Percentiles rank a stretch among this genome's conserved stretches.
phyloP scores from a whole-genome alignment of 2,113 vertebrate species.

The Actinemys pallida region DNA sequence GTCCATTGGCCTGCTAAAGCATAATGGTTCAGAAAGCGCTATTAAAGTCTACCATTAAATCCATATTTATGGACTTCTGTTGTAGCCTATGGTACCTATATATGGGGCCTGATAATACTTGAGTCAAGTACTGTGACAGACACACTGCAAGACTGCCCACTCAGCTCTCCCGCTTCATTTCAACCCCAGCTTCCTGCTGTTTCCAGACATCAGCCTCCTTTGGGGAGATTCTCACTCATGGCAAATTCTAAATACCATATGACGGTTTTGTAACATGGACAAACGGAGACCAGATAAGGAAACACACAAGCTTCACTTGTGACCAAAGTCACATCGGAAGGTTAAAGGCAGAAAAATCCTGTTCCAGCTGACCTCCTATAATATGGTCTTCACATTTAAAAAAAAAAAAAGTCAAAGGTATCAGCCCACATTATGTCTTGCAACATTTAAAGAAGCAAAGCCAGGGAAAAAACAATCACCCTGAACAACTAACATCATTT shows the following conservation, averaged over 20 bases:
- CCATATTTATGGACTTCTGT: neutral
- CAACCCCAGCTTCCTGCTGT: neutral
- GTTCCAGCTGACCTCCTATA: neutral
- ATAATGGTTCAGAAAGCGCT: neutral
- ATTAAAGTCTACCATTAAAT: neutral
- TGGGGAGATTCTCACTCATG: neutral
- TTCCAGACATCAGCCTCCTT: slow-evolving; percentile 6
- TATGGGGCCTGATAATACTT: neutral
- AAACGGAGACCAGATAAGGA: neutral
- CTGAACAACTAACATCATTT: neutral
- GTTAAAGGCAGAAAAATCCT: neutral
- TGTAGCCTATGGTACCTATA: neutral
- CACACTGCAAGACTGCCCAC: neutral
- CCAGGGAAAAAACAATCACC: neutral
- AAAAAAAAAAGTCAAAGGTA: neutral
- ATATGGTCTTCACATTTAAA: neutral
- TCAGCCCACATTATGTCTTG: neutral
- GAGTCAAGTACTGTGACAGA: neutral
- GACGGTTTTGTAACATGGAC: neutral
- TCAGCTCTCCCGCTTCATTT: neutral
- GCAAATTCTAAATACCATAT: neutral
- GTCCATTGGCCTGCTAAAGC: neutral
- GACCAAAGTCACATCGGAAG: neutral
- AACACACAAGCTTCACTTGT: neutral
- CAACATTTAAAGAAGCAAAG: neutral